Conservation (phyloP, 2,888 invertebrate genomes). For the Ceriagrion tenellum region DNA sequence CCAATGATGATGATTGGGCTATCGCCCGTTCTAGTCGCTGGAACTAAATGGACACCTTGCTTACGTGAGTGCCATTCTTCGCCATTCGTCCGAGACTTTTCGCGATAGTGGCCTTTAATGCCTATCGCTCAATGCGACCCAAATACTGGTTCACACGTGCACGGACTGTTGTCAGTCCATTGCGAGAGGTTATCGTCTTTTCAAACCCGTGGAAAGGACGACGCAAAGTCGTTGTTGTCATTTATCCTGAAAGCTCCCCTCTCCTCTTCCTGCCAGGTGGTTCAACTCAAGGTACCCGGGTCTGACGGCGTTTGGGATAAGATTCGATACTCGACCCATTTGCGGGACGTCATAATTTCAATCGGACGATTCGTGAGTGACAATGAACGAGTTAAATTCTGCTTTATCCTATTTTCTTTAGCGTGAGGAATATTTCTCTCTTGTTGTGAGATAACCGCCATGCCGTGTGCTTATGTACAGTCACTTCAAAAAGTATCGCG, state of each 20-base stretch:
- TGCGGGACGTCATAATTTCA: neutral
- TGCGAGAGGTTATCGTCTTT: neutral
- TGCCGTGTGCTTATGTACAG: no score
- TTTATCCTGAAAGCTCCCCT: neutral
- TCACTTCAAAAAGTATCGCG: no score
- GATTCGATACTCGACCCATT: neutral
- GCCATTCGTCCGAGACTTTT: neutral
- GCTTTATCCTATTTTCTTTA: no score
- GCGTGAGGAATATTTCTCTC: no score
- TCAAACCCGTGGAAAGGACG: neutral
- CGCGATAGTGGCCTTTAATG: neutral
- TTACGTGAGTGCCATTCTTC: neutral
- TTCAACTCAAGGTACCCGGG: neutral
- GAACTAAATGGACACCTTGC: no score
- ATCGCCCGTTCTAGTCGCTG: no score
- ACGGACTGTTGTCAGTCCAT: neutral
- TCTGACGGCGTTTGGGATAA: neutral
- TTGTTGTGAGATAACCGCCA: no score
- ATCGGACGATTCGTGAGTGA: no score
- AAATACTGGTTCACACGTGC: neutral
- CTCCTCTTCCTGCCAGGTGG: conserved; percentile 11
- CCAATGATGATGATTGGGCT: no score
- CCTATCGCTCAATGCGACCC: neutral
- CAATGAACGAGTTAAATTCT: no score
- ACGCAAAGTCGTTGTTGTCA: neutral